Evolutionary conservation across 2,113 vertebrate genomes (phyloP), one percentile per base, ranked within the genome.

Genomic region (Rhinoderma darwinii): DNA sequence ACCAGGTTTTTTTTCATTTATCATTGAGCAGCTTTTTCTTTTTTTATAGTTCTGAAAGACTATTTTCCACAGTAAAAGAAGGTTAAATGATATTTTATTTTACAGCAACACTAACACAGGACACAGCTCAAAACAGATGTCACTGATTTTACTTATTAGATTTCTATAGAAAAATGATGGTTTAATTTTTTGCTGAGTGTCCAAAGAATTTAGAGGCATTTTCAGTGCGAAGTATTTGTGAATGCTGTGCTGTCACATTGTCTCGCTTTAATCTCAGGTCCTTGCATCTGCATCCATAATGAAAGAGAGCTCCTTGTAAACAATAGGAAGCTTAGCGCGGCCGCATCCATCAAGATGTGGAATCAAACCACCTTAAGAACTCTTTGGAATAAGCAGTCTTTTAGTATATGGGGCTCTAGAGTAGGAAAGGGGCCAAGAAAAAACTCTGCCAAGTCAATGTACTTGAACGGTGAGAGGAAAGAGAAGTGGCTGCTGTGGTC

Each of bases 361-460:
- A 87, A 87, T 75, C 68, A 82, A 82, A 81, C 86, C 79, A 87
- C 86, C 78, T 82, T 82, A 73, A 47, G 51, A 75, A 68, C 78
- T 82, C 66, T 82, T 63, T 87, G 50, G 78, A 87, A 63, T 41
- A 51, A 87, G 78, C 18, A 66, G 47, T 43, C 39, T 82, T 50
- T 61, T 68, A 44, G 66, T 87, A 27, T 50, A 73, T 75, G 50
- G 79, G 86, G 68, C 50, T 87, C 56, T 63, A 37, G 51, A 27
- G 39, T 61, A 74, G 68, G 51, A 47, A 82, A 76, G 37, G 51
- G 70, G 78, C 66, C 20, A 50, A 87, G 66, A 75, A 37, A 75
- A 87, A 87, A 75, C 81, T 82, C 68, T 63, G 80, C 39, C 66
- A 82, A 87, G 68, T 87, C 86, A 87, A 82, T 87, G 86, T 82